Evolutionary conservation across 2,888 invertebrate species (phyloP).

Genomic region (Cetonia aurata): DNA sequence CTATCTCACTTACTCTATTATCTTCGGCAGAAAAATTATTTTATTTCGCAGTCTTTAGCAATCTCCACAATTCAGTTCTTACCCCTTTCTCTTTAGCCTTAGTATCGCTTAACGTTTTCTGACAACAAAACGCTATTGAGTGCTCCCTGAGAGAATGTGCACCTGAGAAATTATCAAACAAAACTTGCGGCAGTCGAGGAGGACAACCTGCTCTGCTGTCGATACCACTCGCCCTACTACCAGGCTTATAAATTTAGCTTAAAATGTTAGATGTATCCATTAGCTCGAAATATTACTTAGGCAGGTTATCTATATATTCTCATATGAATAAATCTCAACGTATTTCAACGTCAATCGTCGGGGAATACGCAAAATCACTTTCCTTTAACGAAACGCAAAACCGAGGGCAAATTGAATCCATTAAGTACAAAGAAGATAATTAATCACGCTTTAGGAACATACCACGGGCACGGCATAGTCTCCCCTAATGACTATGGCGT

Average conservation of each 20-base stretch:
- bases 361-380: background rate
- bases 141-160: conserved; percentile 16
- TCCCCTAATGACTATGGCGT: conserved; percentile 24
- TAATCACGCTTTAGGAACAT: conserved; percentile 35
- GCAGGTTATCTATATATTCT: background rate
- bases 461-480: conserved; percentile 1
- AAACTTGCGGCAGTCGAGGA: background rate
- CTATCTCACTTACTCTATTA: conserved; percentile 1
- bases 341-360: too few species aligned
- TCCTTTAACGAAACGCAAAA: conserved; percentile 2
- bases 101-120: conserved; percentile 3
- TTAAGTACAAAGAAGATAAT: conserved; percentile 30
- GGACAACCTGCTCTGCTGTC: conserved; percentile 8
- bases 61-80: conserved; percentile 7
- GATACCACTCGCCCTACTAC: background rate
- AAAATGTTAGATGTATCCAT: conserved; percentile 3
- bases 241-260: background rate
- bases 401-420: conserved; percentile 26
- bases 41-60: background rate
- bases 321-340: too few species aligned
- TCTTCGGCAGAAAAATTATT: conserved; percentile 1
- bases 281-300: background rate
- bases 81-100: background rate
- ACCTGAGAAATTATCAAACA: conserved; percentile 18
- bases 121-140: conserved; percentile 13